A percentile compares a stretch with the other conserved stretches of the same genome.
Conservation (phyloP, 2,797 vertebrate genomes). For the Dallia pectoralis region DNA sequence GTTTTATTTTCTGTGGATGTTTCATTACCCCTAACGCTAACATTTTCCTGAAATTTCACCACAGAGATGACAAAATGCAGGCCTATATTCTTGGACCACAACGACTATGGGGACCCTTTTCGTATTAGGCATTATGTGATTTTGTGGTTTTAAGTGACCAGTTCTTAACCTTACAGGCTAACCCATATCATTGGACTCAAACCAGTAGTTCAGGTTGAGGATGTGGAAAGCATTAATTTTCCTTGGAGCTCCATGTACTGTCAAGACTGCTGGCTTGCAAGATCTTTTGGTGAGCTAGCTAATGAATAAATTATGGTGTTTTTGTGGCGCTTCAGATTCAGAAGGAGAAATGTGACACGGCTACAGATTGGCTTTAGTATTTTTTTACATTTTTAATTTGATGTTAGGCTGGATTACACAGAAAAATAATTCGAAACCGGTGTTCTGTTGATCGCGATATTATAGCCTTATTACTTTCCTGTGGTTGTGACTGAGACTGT, state of each 20-base stretch:
- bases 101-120: not conserved
- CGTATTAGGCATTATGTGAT: not conserved
- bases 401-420: not conserved
- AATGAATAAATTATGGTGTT: constrained; percentile 49
- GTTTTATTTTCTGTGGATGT: not conserved
- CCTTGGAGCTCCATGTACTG: constrained; percentile 11
- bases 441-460: not conserved
- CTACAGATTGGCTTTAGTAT: constrained; percentile 11
- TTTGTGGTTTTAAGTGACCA: constrained; percentile 31
- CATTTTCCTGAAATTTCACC: not conserved
- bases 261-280: constrained; percentile 32
- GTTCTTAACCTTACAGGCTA: constrained; percentile 26
- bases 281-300: constrained; percentile 16
- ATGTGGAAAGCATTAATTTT: constrained; percentile 23
- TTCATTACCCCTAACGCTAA: not conserved
- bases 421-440: not conserved
- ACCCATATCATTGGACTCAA: constrained; percentile 8
- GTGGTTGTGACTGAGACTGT: not conserved
- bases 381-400: constrained; percentile 13
- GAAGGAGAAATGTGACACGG: constrained; percentile 35
- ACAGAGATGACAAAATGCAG: not conserved
- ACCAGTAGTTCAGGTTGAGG: constrained; percentile 20
- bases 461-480: not conserved
- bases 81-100: not conserved
- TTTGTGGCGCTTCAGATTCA: constrained; percentile 22